phyloP scores from a whole-genome alignment of 2,888 invertebrate species.

The Bruchidius siliquastri region DNA sequence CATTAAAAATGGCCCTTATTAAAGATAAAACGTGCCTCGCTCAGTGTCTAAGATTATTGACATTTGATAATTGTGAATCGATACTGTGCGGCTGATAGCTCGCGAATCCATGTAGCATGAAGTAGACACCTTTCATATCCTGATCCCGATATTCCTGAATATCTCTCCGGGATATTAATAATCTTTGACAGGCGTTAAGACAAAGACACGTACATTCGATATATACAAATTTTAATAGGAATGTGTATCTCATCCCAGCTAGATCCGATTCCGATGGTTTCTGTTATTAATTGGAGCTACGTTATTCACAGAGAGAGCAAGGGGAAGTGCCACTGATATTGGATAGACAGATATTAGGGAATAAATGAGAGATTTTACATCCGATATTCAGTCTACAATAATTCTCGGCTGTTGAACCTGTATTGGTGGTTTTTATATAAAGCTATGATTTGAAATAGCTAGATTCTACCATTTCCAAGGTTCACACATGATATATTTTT shows the following conservation, averaged over 20 bases:
- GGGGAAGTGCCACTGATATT: neutral
- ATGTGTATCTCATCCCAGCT: neutral
- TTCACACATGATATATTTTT: too few species aligned
- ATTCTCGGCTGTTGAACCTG: too few species aligned
- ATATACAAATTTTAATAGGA: neutral
- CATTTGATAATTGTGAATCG: neutral
- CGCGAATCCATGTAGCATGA: neutral
- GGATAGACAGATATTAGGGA: neutral
- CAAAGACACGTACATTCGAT: neutral
- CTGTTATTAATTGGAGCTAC: neutral
- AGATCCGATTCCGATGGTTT: neutral
- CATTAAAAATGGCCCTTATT: too few species aligned
- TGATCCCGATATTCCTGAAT: neutral
- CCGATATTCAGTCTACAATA: neutral
- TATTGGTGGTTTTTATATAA: too few species aligned
- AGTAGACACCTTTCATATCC: neutral
- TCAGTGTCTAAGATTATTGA: neutral
- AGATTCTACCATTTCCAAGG: too few species aligned
- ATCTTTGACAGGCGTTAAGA: slow-evolving; percentile 30
- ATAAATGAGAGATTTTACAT: neutral
- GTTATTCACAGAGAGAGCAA: neutral
- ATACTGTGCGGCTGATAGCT: neutral
- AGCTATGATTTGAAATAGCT: too few species aligned
- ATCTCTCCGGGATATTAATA: slow-evolving; percentile 27
- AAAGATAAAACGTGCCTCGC: too few species aligned